Conservation (phyloP, 2,113 vertebrate genomes). For the Equus przewalskii region DNA sequence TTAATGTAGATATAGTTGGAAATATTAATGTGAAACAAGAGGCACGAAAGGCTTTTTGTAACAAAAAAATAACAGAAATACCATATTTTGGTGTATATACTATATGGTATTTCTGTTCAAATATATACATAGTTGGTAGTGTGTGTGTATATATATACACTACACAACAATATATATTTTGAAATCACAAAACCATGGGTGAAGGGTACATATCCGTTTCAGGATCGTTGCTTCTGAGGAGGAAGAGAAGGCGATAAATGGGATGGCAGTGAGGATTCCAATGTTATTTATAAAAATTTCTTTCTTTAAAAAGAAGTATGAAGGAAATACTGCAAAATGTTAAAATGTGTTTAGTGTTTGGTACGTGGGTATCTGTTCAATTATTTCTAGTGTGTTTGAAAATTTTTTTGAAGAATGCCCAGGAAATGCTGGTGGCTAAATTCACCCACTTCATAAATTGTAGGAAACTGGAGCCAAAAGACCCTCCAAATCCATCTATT, state of each 20-base stretch:
- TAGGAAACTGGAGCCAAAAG: neutral
- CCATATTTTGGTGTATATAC: neutral
- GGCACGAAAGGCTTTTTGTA: neutral
- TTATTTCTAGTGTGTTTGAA: neutral
- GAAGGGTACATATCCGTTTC: neutral
- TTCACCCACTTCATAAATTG: neutral
- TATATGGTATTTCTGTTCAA: neutral
- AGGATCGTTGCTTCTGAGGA: neutral
- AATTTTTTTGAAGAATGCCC: neutral
- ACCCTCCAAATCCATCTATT: neutral
- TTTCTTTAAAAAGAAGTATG: neutral
- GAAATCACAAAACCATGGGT: neutral
- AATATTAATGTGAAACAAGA: neutral
- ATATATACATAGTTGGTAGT: neutral
- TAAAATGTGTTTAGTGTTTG: neutral
- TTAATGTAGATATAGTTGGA: neutral
- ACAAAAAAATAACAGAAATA: neutral
- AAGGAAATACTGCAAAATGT: neutral
- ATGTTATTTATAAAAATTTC: neutral
- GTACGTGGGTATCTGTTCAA: neutral
- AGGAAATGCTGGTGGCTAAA: neutral
- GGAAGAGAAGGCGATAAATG: neutral
- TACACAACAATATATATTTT: neutral
- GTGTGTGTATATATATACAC: neutral
- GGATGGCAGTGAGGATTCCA: neutral